Conservation (phyloP, 2,797 vertebrate species). For the Aldrovandia affinis region DNA sequence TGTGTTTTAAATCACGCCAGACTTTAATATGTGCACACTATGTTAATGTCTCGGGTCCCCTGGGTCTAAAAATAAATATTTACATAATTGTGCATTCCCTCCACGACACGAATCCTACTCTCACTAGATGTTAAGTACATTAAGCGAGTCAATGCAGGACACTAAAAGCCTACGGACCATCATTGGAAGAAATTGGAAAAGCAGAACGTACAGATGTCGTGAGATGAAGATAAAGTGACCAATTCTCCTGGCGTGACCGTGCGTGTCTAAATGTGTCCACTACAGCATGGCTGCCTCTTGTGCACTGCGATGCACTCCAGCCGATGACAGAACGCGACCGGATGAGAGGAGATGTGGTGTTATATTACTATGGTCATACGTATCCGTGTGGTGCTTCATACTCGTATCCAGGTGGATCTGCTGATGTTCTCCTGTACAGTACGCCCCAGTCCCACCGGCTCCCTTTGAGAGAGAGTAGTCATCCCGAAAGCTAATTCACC, state of each 20-base stretch:
- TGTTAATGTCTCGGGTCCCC: constrained; percentile 18
- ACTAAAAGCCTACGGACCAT: constrained; percentile 8
- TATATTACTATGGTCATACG: background rate
- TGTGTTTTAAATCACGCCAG: constrained; percentile 31
- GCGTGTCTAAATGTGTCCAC: background rate
- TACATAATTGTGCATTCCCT: constrained; percentile 15
- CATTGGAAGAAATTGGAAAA: background rate
- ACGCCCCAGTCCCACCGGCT: no score
- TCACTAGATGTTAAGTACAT: background rate
- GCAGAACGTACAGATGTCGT: background rate
- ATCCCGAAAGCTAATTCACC: background rate
- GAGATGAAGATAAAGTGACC: background rate
- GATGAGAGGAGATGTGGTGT: background rate
- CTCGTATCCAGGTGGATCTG: background rate
- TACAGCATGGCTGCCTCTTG: no score
- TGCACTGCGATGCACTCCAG: background rate
- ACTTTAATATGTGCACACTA: background rate
- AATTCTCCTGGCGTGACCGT: background rate
- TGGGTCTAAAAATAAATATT: constrained; percentile 22
- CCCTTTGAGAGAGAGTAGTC: background rate
- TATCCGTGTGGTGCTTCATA: background rate
- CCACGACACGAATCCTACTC: background rate
- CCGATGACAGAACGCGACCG: background rate
- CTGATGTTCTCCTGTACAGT: background rate
- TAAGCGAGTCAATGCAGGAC: background rate